phyloP scores from a whole-genome alignment of 2,113 vertebrate genomes.

The Aleadryas rufinucha region DNA sequence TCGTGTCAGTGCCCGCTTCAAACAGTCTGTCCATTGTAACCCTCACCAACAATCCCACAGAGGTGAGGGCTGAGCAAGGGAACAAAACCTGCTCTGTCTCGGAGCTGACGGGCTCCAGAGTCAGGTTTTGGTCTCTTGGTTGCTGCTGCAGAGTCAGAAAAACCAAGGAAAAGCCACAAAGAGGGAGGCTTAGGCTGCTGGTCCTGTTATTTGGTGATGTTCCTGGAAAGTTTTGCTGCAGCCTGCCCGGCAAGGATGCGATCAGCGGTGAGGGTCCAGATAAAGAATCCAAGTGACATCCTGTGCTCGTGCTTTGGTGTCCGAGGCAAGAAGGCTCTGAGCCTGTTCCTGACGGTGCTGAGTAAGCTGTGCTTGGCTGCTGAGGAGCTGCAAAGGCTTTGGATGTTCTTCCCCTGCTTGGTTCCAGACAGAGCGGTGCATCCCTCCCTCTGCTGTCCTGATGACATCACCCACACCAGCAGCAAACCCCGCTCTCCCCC shows the following conservation, averaged over 20 bases:
- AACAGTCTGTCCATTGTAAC: neutral
- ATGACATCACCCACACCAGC: rapidly evolving
- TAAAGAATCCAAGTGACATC: neutral
- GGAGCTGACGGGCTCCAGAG: rapidly evolving
- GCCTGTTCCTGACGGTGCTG: neutral
- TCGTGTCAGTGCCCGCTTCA: neutral
- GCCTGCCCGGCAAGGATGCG: neutral
- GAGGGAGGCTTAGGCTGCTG: neutral
- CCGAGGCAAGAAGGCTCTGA: neutral
- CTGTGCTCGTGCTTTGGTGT: neutral
- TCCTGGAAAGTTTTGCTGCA: neutral
- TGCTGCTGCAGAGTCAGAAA: neutral
- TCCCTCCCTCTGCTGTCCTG: neutral
- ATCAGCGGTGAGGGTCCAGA: neutral
- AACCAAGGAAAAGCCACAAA: neutral
- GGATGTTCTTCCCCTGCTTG: neutral
- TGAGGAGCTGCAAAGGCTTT: neutral
- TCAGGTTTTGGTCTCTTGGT: rapidly evolving
- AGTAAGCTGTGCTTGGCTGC: neutral
- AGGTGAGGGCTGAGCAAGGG: neutral
- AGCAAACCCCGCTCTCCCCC: neutral
- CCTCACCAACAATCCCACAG: neutral
- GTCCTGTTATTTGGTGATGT: neutral
- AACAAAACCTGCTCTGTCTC: neutral
- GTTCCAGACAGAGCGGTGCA: rapidly evolving